Evolutionary conservation across 2,797 vertebrate species (phyloP), one percentile per base, ranked within the genome.

Genomic region (Acanthis flammea): DNA sequence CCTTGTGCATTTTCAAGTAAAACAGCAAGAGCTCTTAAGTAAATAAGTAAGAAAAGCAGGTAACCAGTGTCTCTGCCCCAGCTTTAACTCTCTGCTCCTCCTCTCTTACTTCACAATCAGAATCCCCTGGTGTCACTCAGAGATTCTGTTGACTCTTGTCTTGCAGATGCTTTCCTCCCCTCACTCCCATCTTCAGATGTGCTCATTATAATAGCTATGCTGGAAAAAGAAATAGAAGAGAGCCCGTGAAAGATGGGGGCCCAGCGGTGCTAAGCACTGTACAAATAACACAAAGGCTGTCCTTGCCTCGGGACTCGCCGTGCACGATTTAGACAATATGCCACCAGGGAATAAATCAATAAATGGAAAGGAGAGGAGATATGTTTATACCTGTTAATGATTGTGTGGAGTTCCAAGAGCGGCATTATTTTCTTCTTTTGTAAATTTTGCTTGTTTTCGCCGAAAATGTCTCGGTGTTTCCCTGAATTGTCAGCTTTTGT

Each of bases 211-310:
- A 84, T 91, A 88, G 71, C 47, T 54, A n/a, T 63, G 60, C 85
- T 84, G 77, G 74, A 63, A 92, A 86, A 90, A 94, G 85, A 84
- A 95, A 94, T 88, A 88, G 74, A 88, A 73, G 63, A 77, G 86
- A 63, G 27, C 48, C 45, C 1, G 42, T 73, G 79, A 90, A 94
- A 86, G 92, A 88, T 50, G 1, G 35, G 74, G 91, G 83, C 92
- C 91, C 50, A 41, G 85, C 1, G 0, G 62, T 66, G 90, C 92
- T 90, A 90, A 96, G 92, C 62, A 39, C 94, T 96, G 92, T 94
- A 88, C 95, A 95, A 96, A 95, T 90, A 95, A 90, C 95, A 96
- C 95, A 95, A 96, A 97, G 88, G 90, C 86, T 94, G 95, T 94
- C 95, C 92, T 95, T 88, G 86, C 88, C 73, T 84, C 50, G 5